Percentiles rank a stretch among this genome's conserved stretches.
Evolutionary conservation across 1,140 invertebrate genomes (phyloP).

Genomic region (Monomorium pharaonis): DNA sequence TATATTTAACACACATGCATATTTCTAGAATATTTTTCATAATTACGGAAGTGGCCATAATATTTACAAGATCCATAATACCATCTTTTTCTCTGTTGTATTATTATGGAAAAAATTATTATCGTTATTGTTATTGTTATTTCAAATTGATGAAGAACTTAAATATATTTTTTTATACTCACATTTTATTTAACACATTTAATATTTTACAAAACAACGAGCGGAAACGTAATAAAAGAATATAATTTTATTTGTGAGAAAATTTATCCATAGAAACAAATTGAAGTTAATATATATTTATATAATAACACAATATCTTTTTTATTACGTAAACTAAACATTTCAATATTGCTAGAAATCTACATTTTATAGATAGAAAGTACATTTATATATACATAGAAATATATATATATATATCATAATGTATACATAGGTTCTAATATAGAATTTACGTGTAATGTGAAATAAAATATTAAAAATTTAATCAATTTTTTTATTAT

Average conservation of each 20-base stretch:
- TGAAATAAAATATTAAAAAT: conserved; percentile 4
- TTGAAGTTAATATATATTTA: neutral
- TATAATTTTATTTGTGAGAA: neutral
- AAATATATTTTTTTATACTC: neutral
- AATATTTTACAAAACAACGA: neutral
- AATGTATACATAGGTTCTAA: neutral
- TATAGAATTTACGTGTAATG: conserved; percentile 8
- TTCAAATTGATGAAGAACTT: neutral
- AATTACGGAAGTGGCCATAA: too few species aligned
- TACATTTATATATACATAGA: neutral
- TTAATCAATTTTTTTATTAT: neutral
- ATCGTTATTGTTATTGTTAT: neutral
- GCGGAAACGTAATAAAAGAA: neutral
- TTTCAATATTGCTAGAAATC: too few species aligned
- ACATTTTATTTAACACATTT: neutral
- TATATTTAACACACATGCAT: too few species aligned
- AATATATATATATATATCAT: neutral
- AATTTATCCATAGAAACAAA: neutral
- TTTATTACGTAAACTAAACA: neutral
- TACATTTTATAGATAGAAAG: too few species aligned
- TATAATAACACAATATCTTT: neutral
- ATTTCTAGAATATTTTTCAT: too few species aligned
- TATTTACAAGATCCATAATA: too few species aligned
- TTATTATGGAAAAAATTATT: too few species aligned
- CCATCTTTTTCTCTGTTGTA: too few species aligned